Base-by-base conservation (phyloP, 35 echinoderm and acorn worm species). In the Apostichopus parvimensis region DNA sequence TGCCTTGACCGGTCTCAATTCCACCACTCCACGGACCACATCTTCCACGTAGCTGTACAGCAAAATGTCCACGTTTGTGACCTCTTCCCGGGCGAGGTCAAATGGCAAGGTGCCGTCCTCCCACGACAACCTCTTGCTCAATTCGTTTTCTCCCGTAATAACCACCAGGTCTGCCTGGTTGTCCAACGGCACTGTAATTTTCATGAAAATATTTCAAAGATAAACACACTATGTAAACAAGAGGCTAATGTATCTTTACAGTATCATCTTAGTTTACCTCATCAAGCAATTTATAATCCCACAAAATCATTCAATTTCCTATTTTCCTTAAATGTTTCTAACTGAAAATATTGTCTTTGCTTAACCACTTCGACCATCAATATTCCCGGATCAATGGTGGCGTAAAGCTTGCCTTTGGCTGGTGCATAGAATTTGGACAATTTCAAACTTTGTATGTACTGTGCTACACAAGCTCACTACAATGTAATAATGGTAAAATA, bases 21-120 rank as follows among this genome's bases (percentile, higher is more conserved):
- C 58, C 9, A 96, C 79, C 13, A 90, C 21, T 62, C 77, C 87
- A 12, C 83, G 93, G 6, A 6, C 55, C 0, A 55, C 20, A 77
- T 91, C 83, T 71, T 97, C 95, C 28, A 79, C 22, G 56, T 97
- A 97, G 18, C 80, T 18, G 64, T 97, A 97, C 28, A 97, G 91
- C 8, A 93, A 59, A 22, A 97, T 65, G 54, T 97, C 95, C 5
- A 97, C 87, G 53, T 28, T 77, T 20, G 92, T 61, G 75, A 90
- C 65, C 70, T 89, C 56, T 9, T 81, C 56, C 12, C 18, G 82
- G 4, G 92, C 62, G 28, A 87, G 73, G 6, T 83, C 79, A 79
- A 88, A 88, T 8, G 95, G 93, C 9, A 79, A 92, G 52, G 85
- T 84, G 24, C 75, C 58, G 7, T 60, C 87, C 10, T 84, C 66